These are phyloP conservation scores for Lithophane leautieri DNA, from an alignment of 2,888 invertebrate genomes.

Conservation along the genomic window DNA sequence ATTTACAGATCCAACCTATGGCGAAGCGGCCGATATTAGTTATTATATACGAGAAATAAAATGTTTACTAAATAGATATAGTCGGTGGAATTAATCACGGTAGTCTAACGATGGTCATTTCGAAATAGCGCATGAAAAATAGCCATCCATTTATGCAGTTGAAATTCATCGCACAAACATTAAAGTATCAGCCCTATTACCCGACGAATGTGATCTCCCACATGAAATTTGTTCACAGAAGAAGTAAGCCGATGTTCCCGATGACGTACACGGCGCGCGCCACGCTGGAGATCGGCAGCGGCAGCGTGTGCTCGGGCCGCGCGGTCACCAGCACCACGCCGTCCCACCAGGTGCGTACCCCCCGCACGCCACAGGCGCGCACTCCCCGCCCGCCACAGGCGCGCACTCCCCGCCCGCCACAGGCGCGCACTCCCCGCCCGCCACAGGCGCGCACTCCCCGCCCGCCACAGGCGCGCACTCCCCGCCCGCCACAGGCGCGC, in stretches of 20 bases:
- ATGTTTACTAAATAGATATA: neutral
- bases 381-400: slow-evolving; percentile 83
- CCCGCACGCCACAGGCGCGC: slow-evolving; percentile 87
- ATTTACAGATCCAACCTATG: neutral
- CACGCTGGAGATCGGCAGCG: slow-evolving; percentile 89
- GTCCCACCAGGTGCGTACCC: slow-evolving; percentile 89
- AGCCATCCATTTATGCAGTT: neutral
- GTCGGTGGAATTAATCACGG: neutral
- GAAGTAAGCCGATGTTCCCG: slow-evolving; percentile 87
- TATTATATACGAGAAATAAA: neutral
- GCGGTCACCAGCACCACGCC: slow-evolving; percentile 89
- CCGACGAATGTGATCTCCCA: slow-evolving; percentile 30
- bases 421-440: slow-evolving; percentile 84
- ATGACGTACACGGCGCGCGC: slow-evolving; percentile 89
- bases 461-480: slow-evolving; percentile 88
- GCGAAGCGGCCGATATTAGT: neutral
- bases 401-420: slow-evolving; percentile 81
- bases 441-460: slow-evolving; percentile 86
- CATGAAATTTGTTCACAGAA: slow-evolving; percentile 78
- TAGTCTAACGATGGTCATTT: neutral
- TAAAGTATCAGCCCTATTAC: neutral
- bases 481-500: slow-evolving; percentile 87
- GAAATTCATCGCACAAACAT: neutral
- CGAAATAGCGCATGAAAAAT: neutral
- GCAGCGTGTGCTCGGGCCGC: slow-evolving; percentile 88